Evolutionary conservation across 2,113 vertebrate species (phyloP), one percentile per base, ranked within the genome.

Genomic region (Perca schrenkii): DNA sequence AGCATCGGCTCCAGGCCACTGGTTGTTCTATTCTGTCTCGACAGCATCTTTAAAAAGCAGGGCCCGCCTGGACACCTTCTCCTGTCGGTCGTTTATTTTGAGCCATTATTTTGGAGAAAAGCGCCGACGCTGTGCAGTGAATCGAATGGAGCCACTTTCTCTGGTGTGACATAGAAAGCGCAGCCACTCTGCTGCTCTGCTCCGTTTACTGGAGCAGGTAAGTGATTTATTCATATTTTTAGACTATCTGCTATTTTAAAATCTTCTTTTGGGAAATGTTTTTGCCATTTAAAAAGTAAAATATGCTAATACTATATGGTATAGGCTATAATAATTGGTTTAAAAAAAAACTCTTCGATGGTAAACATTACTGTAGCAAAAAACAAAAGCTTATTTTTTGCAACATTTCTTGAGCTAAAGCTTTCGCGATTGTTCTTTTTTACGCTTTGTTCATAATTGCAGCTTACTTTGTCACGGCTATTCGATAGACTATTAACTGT

Each of bases 91-190:
- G 28, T 46, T 65, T 58, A 31, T 72, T 86, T 31, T 56, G 28
- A 25, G 31, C 36, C 21, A 36, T 36, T 70, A 15, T 66, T 78
- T 54, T 40, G 57, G 73, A 52, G 74, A 86, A 28, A 67, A 40
- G 11, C 62, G 15, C 8, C 66, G 69, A 1, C 57, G 63, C 70
- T 21, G 74, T 1, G 77, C 70, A 28, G 56, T 69, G 83, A 73
- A 74, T 54, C 90, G 16, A 70, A 82, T 61, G 79, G 72, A 90
- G 3, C 1, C 79, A 56, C 81, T 78, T 76, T 77, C 53, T 52
- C 17, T 52, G 76, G 78, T 53, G 31, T 43, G 64, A 68, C 34
- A 68, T 25, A 17, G 68, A 80, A 31, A 62, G 21, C 78, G 52
- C 82, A 74, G 82, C 12, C 49, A 21, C 40, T 46, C n/a, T n/a